These are phyloP conservation scores for Sebastes goodei DNA, from an alignment of 2,797 vertebrate genomes.

Conservation along the genomic window DNA sequence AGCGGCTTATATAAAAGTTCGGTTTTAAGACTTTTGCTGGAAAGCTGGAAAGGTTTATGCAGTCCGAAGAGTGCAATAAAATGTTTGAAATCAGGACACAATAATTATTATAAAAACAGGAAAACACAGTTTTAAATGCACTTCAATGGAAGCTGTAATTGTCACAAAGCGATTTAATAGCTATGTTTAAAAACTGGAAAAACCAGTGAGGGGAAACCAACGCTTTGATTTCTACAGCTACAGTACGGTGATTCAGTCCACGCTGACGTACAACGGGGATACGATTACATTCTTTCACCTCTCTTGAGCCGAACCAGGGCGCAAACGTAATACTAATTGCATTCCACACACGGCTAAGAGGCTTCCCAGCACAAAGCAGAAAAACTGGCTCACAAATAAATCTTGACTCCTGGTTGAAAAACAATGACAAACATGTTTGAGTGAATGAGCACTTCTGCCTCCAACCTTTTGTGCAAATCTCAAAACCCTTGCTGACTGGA, in stretches of 20 bases:
- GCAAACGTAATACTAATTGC: constrained; percentile 19
- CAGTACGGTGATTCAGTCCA: neutral
- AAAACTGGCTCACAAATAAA: constrained; percentile 12
- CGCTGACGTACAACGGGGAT: neutral
- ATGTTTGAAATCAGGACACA: neutral
- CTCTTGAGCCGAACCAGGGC: neutral
- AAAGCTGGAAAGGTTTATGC: neutral
- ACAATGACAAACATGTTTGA: constrained; percentile 8
- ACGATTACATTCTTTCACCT: constrained; percentile 20
- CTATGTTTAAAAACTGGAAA: neutral
- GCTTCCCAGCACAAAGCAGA: constrained; percentile 24
- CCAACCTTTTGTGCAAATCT: neutral
- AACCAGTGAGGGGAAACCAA: neutral
- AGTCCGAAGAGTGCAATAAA: neutral
- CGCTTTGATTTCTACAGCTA: neutral
- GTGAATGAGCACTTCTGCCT: neutral
- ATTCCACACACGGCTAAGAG: constrained; percentile 50
- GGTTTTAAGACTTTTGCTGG: neutral
- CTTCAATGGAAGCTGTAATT: neutral
- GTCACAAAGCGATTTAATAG: neutral
- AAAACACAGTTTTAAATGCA: neutral
- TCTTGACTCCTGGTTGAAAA: constrained; percentile 15
- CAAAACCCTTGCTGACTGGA: neutral
- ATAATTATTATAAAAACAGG: neutral
- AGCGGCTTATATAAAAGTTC: neutral